These are phyloP conservation scores for Platyura marginata DNA, from an alignment of 1,140 invertebrate species.

Conservation along the genomic window DNA sequence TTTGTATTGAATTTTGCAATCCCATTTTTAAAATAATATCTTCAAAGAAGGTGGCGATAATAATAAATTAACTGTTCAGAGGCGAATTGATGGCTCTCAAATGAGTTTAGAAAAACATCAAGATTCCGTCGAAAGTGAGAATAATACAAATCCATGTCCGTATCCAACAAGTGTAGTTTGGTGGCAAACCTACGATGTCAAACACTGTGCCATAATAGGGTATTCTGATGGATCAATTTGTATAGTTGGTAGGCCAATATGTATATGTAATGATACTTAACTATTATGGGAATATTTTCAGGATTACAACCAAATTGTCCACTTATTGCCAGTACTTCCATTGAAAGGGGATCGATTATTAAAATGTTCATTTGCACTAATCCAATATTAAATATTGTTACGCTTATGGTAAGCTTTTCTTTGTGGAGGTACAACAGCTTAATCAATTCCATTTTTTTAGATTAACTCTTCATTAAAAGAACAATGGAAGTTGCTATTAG, in stretches of 20 bases:
- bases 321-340: constrained; percentile 39
- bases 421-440: neutral
- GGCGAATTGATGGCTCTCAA: neutral
- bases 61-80: neutral
- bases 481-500: constrained; percentile 43
- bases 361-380: constrained; percentile 45
- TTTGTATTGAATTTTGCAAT: too few relatives aligned
- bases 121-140: neutral
- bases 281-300: too few relatives aligned
- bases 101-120: neutral
- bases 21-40: neutral
- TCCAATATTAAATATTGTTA: constrained; percentile 42
- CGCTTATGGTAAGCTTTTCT: constrained; percentile 35
- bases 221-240: constrained; percentile 50
- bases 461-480: constrained; percentile 41
- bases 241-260: too few relatives aligned
- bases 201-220: constrained; percentile 43
- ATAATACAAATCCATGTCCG: constrained; percentile 25
- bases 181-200: constrained; percentile 48
- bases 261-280: too few relatives aligned
- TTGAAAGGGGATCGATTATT: constrained; percentile 31
- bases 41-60: neutral
- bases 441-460: constrained; percentile 19
- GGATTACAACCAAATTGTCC: constrained; percentile 42
- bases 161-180: constrained; percentile 38